Base-by-base conservation (phyloP, 2,888 invertebrate genomes). In the Globia sparganii region DNA sequence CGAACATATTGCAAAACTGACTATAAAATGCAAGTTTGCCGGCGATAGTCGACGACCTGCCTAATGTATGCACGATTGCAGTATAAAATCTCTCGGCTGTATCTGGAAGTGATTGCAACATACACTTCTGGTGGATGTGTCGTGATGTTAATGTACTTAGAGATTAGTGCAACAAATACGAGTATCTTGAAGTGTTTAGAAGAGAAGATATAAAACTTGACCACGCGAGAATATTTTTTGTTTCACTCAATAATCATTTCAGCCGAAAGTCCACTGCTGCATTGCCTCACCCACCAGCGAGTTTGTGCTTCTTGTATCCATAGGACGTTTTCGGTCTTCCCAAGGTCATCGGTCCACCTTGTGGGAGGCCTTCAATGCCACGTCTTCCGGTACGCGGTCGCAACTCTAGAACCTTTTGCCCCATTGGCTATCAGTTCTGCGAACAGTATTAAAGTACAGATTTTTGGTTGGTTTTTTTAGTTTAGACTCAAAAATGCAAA, bases 41-140 rank as follows among this genome's bases (percentile, higher is more conserved):
- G 15, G 56, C 3, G 34, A 61, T 68, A 84, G 81, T 53, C 61
- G 73, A 61, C 28, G 81, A 77, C 71, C 81, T 58, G 21, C 49
- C 64, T 80, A 80, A 84, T 83, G 61, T 73, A 83, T 83, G 77
- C 77, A 72, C 62, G 78, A 75, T 85, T 85, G 85, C 83, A 75
- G 43, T 77, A 74, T 75, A 66, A 72, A 76, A 72, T 62, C 66
- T 64, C 66, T 25, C 15, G n/a, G 34, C 70, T 74, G n/a, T 72
- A 74, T 65, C 71, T 84, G 73, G 81, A 76, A 80, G 84, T 72
- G 64, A 71, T 83, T 83, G 81, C 83, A 37, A 21, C 71, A 83
- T 28, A 31, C 61, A 78, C 74, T 75, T 73, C 75, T 77, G 69
- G 65, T 84, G 70, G 77, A 77, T 61, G 13, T 75, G 25, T 31